Conservation (phyloP, 2,888 invertebrate species). For the Eilema caniola region DNA sequence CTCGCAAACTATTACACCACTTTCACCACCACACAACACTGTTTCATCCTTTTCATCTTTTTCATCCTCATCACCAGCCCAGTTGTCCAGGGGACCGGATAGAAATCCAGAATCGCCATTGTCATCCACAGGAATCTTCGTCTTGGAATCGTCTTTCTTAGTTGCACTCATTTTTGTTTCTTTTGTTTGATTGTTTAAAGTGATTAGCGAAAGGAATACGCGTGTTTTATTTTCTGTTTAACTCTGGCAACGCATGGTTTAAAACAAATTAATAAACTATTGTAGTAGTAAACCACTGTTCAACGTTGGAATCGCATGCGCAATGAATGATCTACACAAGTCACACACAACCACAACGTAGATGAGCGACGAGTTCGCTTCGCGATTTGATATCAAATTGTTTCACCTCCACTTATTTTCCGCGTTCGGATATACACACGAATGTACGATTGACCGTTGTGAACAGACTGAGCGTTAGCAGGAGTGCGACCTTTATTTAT, state of each 20-base stretch:
- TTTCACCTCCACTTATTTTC: constrained; percentile 25
- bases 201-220: constrained; percentile 30
- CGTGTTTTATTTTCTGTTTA: constrained; percentile 35
- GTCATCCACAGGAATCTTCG: constrained; percentile 70
- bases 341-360: neutral
- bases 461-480: constrained; percentile 2
- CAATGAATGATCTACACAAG: constrained; percentile 58
- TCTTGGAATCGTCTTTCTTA: constrained; percentile 70
- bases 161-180: constrained; percentile 76
- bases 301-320: constrained; percentile 59
- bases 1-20: constrained; percentile 68
- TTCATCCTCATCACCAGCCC: constrained; percentile 55
- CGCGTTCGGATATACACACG: constrained; percentile 50
- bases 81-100: constrained; percentile 58
- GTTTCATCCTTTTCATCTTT: constrained; percentile 59
- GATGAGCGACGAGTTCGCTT: neutral
- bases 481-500: neutral
- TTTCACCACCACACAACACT: constrained; percentile 64
- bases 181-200: constrained; percentile 57
- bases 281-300: constrained; percentile 55
- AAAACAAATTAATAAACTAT: constrained; percentile 41
- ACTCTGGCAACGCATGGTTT: constrained; percentile 68
- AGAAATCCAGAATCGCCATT: constrained; percentile 76
- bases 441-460: constrained; percentile 14
- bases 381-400: neutral